These are phyloP conservation scores for Eudasyphora cyanicolor DNA, from an alignment of 2,888 invertebrate species.

Conservation along the genomic window DNA sequence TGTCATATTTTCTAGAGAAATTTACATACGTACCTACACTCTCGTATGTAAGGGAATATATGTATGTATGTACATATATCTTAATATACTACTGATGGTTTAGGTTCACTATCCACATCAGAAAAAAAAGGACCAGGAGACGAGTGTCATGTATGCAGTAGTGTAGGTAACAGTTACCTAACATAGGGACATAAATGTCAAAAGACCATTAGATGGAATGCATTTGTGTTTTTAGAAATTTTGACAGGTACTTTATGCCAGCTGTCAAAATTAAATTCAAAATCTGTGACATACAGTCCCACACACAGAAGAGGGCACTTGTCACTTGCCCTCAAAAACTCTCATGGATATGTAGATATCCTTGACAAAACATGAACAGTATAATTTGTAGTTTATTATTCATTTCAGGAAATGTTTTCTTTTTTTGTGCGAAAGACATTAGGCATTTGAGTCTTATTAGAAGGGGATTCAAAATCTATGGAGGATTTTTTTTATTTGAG, in stretches of 20 bases:
- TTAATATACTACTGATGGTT: background rate
- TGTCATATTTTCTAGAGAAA: constrained; percentile 24
- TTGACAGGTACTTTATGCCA: constrained; percentile 66
- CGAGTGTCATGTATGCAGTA: background rate
- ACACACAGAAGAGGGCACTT: background rate
- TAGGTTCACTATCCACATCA: background rate
- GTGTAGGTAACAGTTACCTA: constrained; percentile 16
- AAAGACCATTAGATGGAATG: constrained; percentile 63
- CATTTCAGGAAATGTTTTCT: constrained; percentile 33
- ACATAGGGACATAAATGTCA: constrained; percentile 59
- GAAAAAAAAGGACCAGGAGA: too few species aligned
- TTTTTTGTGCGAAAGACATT: background rate
- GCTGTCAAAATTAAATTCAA: constrained; percentile 60
- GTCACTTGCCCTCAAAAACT: background rate
- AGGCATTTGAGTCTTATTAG: too few species aligned
- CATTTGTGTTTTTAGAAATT: constrained; percentile 65
- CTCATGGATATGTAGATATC: background rate
- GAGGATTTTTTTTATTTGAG: too few species aligned
- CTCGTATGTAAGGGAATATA: background rate
- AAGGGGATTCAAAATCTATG: too few species aligned
- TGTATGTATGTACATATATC: background rate
- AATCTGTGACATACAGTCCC: constrained; percentile 5
- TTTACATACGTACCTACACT: background rate
- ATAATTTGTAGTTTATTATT: constrained; percentile 31
- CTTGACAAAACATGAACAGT: background rate